These are phyloP conservation scores for Hydrolagus affinis DNA, from an alignment of 2,113 vertebrate species.

Conservation along the genomic window DNA sequence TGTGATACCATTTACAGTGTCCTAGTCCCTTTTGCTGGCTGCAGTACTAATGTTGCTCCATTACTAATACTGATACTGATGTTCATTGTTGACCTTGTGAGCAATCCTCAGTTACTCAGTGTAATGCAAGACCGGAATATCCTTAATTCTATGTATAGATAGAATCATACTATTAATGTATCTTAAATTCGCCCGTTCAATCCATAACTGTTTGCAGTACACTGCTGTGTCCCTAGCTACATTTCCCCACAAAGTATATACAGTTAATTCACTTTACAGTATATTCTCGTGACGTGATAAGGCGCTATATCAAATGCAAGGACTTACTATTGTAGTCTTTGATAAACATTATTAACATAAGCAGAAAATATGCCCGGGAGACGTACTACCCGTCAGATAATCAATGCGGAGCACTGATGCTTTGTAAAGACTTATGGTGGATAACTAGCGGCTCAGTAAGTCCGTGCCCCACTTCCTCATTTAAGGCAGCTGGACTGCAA, in stretches of 20 bases:
- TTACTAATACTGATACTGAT: conserved; percentile 8
- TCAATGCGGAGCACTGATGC: not conserved
- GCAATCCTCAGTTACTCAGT: not conserved
- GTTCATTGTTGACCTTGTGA: conserved; percentile 12
- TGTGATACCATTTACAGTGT: conserved; percentile 12
- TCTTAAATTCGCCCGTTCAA: not conserved
- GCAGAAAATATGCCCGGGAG: not conserved
- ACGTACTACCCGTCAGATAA: not conserved
- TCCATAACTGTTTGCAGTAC: too few species aligned
- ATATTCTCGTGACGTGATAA: too few species aligned
- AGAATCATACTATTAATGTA: not conserved
- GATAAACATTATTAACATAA: not conserved
- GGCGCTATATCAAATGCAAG: too few species aligned
- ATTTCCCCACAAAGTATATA: too few species aligned
- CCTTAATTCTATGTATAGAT: conserved; percentile 16
- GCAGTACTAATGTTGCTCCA: not conserved
- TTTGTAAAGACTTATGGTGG: not conserved
- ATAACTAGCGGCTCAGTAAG: too few species aligned
- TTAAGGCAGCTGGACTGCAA: too few species aligned
- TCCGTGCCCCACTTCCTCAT: too few species aligned
- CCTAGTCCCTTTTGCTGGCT: not conserved
- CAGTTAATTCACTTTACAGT: too few species aligned
- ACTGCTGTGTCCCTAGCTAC: too few species aligned
- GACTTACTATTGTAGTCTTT: not conserved
- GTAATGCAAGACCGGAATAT: conserved; percentile 6